These are phyloP conservation scores for Cecropterus lyciades DNA, from an alignment of 1,140 invertebrate species.

Conservation along the genomic window DNA sequence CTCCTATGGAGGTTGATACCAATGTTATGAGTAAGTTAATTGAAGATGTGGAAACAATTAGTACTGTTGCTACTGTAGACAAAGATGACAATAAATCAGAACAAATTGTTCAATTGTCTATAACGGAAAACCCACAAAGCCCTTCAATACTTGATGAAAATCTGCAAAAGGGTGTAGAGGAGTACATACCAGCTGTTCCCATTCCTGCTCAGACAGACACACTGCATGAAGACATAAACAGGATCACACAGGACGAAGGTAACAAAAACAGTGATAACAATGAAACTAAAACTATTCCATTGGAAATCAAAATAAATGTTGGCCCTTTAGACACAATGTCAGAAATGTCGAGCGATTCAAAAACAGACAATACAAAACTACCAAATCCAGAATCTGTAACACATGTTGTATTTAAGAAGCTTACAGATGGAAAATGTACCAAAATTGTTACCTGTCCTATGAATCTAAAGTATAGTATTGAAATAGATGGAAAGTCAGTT, in stretches of 20 bases:
- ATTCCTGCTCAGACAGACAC: constrained; percentile 20
- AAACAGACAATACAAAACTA: not conserved
- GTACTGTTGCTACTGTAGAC: constrained; percentile 42
- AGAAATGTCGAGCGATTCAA: not conserved
- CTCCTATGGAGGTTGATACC: constrained; percentile 69
- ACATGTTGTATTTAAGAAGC: constrained; percentile 76
- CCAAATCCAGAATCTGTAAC: constrained; percentile 48
- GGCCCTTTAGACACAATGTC: not conserved
- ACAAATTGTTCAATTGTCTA: constrained; percentile 29
- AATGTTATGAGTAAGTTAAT: constrained; percentile 62
- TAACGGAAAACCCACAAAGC: constrained; percentile 62
- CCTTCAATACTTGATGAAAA: constrained; percentile 76
- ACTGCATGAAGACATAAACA: constrained; percentile 17
- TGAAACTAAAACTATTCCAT: constrained; percentile 24
- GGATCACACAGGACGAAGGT: constrained; percentile 5
- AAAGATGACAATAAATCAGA: constrained; percentile 38
- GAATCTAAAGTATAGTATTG: constrained; percentile 76
- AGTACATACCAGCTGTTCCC: constrained; percentile 55
- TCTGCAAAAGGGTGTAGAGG: constrained; percentile 68
- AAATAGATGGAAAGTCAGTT: constrained; percentile 73
- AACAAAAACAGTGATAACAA: constrained; percentile 17
- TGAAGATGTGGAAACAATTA: constrained; percentile 61
- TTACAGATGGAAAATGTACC: constrained; percentile 64
- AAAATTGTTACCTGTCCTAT: constrained; percentile 75
- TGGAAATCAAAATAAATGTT: constrained; percentile 12